Evolutionary conservation across 2,888 invertebrate genomes (phyloP).

Genomic region (Trachelus iudaicus): DNA sequence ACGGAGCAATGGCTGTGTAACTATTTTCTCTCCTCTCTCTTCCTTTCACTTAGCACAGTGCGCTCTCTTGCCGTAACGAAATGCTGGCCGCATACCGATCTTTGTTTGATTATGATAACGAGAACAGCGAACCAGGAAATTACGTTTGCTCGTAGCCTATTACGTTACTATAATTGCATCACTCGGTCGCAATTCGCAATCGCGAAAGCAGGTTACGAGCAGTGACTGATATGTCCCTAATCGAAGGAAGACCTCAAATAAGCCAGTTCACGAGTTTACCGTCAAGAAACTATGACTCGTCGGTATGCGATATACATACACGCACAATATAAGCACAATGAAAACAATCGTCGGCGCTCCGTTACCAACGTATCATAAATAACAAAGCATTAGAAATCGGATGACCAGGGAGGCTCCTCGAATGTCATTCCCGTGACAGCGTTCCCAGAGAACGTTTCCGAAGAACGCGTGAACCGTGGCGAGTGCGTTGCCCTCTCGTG

Average conservation of each 20-base stretch:
- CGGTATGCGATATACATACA: too few relatives aligned
- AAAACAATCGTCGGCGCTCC: not conserved
- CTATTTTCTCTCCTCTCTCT: not conserved
- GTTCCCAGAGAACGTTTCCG: not conserved
- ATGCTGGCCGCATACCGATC: not conserved
- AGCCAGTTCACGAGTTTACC: not conserved
- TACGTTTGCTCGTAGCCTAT: not conserved
- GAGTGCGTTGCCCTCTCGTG: constrained; percentile 10
- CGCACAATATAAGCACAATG: not conserved
- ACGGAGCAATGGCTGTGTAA: not conserved
- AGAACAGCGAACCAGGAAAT: not conserved
- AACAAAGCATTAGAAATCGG: not conserved
- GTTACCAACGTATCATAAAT: not conserved
- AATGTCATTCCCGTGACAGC: not conserved
- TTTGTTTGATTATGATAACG: not conserved
- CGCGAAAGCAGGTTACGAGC: not conserved
- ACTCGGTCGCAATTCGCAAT: not conserved
- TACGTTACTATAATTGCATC: not conserved
- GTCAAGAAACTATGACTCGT: not conserved
- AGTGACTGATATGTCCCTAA: not conserved
- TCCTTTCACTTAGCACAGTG: not conserved
- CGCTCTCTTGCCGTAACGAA: not conserved
- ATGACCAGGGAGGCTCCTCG: not conserved
- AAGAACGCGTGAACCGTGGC: constrained; percentile 1
- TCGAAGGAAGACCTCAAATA: not conserved